Evolutionary conservation across 2,797 vertebrate species (phyloP), one percentile per base, ranked within the genome.

Genomic region (Acanthiza pusilla): DNA sequence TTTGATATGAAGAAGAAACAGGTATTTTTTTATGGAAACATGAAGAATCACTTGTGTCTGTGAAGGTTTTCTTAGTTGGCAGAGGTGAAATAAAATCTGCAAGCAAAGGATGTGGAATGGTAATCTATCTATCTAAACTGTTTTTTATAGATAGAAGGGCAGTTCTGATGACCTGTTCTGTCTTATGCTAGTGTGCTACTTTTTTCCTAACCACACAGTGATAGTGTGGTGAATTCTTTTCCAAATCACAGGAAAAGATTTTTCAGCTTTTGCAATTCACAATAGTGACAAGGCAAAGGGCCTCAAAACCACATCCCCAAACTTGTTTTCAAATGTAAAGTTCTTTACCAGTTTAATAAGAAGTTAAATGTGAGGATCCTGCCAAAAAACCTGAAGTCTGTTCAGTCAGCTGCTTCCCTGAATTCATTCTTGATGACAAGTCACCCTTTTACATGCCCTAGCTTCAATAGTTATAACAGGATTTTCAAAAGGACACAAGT

Each of bases 111-210:
- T 47, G 23, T 61, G 4, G 2, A 2, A 6, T 74, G 20, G 30
- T 13, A 77, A 63, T 3, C 5, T 54, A 66, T 40, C 3, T 30
- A 53, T 50, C 20, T 42, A 67, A 77, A 57, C 5, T 50, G 45
- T 30, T 27, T 26, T 34, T 70, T 45, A 36, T 7, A 30, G 51
- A 38, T 17, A 48, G 7, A 68, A 55, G 16, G 20, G 11, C 2
- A 71, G 13, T 15, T 77, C 29, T 45, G 27, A 63, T 38, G 7
- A 48, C 1, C 5, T 58, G 2, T 48, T 80, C 40, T 71, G 12
- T 36, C 11, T 22, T 45, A 6, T 16, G 7, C 1, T 55, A 16
- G 0, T 22, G 19, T 40, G 2, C 5, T 71, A 23, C 5, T 11
- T 77, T 79, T 80, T 57, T 54, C 13, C 45, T 45, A 45, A 34